Conservation (phyloP, 2,113 vertebrate species). For the Eretmochelys imbricata region DNA sequence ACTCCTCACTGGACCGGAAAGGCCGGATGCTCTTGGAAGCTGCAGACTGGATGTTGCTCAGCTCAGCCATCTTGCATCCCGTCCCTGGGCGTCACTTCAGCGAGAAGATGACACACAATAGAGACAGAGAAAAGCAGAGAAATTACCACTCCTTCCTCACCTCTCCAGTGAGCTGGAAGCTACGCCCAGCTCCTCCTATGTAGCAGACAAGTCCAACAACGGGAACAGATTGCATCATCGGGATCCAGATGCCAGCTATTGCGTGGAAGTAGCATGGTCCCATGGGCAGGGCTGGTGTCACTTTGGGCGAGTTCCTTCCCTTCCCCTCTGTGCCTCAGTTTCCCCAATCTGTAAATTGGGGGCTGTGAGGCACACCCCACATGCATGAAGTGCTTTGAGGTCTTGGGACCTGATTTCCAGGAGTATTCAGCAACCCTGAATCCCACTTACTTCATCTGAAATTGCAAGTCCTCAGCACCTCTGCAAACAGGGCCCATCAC, state of each 20-base stretch:
- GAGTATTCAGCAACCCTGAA: background rate
- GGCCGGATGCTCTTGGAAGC: conserved; percentile 86
- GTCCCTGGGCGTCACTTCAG: conserved; percentile 17
- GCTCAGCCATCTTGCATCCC: conserved; percentile 75
- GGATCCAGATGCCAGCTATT: background rate
- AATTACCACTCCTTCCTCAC: background rate
- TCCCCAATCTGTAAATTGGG: fast-evolving
- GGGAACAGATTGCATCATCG: background rate
- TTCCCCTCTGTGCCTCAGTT: background rate
- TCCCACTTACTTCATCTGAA: background rate
- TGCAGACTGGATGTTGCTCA: conserved; percentile 78
- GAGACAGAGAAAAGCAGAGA: background rate
- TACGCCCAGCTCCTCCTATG: background rate
- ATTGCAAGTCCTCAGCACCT: background rate
- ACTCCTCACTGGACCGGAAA: conserved; percentile 85
- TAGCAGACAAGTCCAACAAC: background rate
- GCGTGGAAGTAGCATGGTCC: background rate
- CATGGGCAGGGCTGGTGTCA: background rate
- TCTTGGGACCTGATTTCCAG: background rate
- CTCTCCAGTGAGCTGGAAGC: background rate
- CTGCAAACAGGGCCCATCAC: background rate
- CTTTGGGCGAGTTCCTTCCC: background rate
- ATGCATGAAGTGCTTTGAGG: background rate
- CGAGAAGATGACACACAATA: background rate
- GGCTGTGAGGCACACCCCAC: background rate